These are phyloP conservation scores for Oenanthe oenanthe DNA, from an alignment of 2,113 vertebrate species.

Conservation along the genomic window DNA sequence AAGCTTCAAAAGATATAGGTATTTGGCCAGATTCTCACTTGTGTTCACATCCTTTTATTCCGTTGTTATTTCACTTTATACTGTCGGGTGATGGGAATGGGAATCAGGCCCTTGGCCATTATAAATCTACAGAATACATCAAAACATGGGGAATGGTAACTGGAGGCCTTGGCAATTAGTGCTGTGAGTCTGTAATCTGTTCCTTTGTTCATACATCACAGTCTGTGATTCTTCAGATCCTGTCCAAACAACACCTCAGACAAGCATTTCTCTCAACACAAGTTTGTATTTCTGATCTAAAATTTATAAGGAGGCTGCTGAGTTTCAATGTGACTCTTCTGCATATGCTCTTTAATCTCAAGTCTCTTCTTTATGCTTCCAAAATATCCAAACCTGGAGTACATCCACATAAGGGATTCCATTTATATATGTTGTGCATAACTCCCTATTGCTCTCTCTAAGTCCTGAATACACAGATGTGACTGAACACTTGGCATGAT, in stretches of 20 bases:
- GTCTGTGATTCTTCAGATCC: conserved; percentile 44
- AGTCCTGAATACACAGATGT: not conserved
- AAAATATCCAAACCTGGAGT: conserved; percentile 5
- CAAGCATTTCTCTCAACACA: conserved; percentile 21
- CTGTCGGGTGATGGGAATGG: conserved; percentile 8
- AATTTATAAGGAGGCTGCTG: conserved; percentile 41
- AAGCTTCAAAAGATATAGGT: conserved; percentile 46
- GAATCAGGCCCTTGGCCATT: conserved; percentile 57
- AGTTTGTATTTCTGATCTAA: conserved; percentile 38
- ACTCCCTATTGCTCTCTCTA: not conserved
- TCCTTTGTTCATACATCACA: conserved; percentile 59
- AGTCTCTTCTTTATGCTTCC: not conserved
- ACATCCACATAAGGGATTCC: not conserved
- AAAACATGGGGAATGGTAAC: conserved; percentile 45
- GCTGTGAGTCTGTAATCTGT: conserved; percentile 30
- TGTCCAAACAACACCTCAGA: conserved; percentile 50
- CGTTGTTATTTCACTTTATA: conserved; percentile 8
- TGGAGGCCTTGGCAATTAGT: conserved; percentile 38
- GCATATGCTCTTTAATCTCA: conserved; percentile 44
- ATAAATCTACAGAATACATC: conserved; percentile 41
- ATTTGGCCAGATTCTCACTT: conserved; percentile 25
- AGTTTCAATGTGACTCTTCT: conserved; percentile 32
- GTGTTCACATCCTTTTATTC: not conserved
- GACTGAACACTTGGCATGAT: not conserved
- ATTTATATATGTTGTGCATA: not conserved